Evolutionary conservation across 2,113 vertebrate genomes (phyloP).

Genomic region (Callaeas wilsoni): DNA sequence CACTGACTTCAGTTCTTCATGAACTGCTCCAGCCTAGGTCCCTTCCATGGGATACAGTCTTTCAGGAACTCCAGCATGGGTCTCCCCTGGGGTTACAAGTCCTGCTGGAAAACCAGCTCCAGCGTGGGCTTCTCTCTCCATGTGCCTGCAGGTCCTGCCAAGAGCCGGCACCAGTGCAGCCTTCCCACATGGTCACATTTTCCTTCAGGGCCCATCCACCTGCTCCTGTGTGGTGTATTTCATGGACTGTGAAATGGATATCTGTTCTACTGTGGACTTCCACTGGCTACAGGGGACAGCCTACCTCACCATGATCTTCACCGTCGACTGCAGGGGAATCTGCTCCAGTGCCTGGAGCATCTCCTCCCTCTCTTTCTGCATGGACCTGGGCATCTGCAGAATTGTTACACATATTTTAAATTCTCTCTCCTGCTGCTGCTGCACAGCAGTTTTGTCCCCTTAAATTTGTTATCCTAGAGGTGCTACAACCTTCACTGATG

Average conservation of each 20-base stretch:
- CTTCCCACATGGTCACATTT: not conserved
- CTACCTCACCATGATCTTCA: not conserved
- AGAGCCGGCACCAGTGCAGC: accelerated
- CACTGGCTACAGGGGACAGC: not conserved
- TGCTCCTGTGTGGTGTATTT: not conserved
- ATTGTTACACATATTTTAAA: not conserved
- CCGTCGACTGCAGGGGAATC: not conserved
- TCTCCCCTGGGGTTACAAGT: no score
- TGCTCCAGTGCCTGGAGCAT: not conserved
- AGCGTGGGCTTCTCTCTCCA: not conserved
- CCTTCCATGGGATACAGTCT: accelerated
- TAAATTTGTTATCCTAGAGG: not conserved
- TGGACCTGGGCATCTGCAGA: not conserved
- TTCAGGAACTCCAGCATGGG: not conserved
- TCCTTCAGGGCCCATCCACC: not conserved
- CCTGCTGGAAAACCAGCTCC: not conserved
- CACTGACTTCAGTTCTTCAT: not conserved
- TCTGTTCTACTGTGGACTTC: not conserved
- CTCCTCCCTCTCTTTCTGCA: not conserved
- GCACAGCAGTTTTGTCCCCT: not conserved
- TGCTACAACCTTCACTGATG: accelerated
- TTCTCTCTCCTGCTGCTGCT: not conserved
- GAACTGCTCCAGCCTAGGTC: not conserved
- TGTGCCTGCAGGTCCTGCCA: not conserved
- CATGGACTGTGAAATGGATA: not conserved